These are phyloP conservation scores for Mimumesa dahlbomi DNA, from an alignment of 2,888 invertebrate species.

Conservation along the genomic window DNA sequence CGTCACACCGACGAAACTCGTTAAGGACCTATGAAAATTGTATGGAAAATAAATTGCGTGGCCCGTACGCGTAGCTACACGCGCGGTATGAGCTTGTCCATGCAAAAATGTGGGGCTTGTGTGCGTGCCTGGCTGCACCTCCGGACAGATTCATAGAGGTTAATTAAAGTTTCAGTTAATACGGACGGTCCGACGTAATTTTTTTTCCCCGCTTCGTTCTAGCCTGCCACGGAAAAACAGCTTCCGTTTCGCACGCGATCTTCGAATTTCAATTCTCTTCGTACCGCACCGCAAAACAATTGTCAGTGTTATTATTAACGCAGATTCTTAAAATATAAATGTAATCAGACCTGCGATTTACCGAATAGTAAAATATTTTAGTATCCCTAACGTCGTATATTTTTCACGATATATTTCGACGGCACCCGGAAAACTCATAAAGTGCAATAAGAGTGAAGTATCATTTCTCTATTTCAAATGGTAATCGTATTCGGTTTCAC, in stretches of 20 bases:
- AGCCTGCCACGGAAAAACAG: background rate
- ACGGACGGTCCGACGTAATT: constrained; percentile 10
- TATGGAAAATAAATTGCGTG: constrained; percentile 66
- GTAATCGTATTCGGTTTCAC: no score
- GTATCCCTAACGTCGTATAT: no score
- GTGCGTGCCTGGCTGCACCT: background rate
- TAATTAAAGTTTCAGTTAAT: constrained; percentile 61
- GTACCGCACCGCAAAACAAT: no score
- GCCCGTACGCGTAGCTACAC: constrained; percentile 30
- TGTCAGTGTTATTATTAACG: no score
- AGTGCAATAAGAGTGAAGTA: background rate
- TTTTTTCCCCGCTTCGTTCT: background rate
- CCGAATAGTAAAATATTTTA: background rate
- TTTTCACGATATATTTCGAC: no score
- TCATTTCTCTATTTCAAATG: background rate
- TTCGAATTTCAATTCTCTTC: no score
- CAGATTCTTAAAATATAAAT: no score
- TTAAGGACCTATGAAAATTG: constrained; percentile 70
- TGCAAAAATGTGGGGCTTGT: background rate
- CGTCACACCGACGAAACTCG: constrained; percentile 59
- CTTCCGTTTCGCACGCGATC: no score
- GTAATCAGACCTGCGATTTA: no score
- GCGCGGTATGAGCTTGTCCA: constrained; percentile 14
- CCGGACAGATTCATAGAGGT: constrained; percentile 54
- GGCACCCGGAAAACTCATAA: background rate